Evolutionary conservation across 1,140 invertebrate species (phyloP).

Genomic region (Brachionus paranguensis): DNA sequence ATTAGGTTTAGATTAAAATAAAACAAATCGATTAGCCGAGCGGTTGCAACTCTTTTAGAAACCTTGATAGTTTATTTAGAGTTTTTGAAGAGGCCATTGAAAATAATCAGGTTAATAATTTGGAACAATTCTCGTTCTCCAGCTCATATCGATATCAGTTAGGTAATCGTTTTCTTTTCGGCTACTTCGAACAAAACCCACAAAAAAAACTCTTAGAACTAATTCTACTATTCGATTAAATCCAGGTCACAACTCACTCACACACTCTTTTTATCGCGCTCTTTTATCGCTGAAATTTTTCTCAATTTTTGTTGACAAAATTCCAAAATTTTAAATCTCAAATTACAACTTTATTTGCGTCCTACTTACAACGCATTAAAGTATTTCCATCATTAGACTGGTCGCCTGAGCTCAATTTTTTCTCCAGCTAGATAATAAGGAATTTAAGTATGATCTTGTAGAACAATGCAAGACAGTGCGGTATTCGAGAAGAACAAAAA

Average conservation of each 20-base stretch:
- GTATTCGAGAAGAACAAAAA: slow-evolving; percentile 13
- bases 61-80: slow-evolving; percentile 4
- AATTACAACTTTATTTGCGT: slow-evolving; percentile 32
- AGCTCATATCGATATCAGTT: slow-evolving; percentile 15
- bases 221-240: background rate
- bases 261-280: background rate
- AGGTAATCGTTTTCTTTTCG: background rate
- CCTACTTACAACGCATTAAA: slow-evolving; percentile 2
- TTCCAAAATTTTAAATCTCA: slow-evolving; percentile 1
- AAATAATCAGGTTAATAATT: slow-evolving; percentile 14
- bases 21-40: background rate
- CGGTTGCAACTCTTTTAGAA: background rate
- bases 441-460: background rate
- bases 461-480: background rate
- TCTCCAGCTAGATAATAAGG: background rate
- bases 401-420: background rate
- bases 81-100: background rate
- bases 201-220: background rate
- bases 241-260: slow-evolving; percentile 25
- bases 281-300: background rate
- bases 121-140: background rate
- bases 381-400: background rate
- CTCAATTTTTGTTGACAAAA: slow-evolving; percentile 19
- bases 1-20: background rate
- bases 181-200: background rate